Conservation (phyloP, 2,888 invertebrate genomes). For the Calephelis perditalis region DNA sequence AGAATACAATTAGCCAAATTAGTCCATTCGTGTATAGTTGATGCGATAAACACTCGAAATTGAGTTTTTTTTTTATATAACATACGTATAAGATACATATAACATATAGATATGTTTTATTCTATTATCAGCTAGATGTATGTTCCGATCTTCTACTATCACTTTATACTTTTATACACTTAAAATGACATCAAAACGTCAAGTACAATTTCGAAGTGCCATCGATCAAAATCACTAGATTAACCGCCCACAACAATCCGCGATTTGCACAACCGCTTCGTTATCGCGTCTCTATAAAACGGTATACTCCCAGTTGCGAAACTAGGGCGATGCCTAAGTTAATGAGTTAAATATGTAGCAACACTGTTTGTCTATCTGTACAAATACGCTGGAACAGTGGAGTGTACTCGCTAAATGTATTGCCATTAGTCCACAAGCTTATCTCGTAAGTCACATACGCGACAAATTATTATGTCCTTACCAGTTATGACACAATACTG, state of each 20-base stretch:
- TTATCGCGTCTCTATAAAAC: constrained; percentile 13
- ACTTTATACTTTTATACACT: too few relatives aligned
- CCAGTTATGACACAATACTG: neutral
- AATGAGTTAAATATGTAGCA: constrained; percentile 22
- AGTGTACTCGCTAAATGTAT: constrained; percentile 7
- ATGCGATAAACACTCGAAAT: too few relatives aligned
- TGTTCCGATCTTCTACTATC: too few relatives aligned
- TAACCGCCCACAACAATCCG: neutral
- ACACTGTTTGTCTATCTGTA: constrained; percentile 16
- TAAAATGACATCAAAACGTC: neutral
- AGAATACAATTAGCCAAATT: too few relatives aligned
- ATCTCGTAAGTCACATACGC: neutral
- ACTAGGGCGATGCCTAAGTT: constrained; percentile 33
- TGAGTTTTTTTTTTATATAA: too few relatives aligned
- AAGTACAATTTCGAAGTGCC: neutral
- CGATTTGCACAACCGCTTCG: constrained; percentile 16
- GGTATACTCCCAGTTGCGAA: constrained; percentile 29
- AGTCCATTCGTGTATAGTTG: too few relatives aligned
- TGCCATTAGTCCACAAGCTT: constrained; percentile 6
- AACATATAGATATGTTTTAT: too few relatives aligned
- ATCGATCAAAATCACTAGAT: neutral
- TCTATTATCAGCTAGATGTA: too few relatives aligned
- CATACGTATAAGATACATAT: too few relatives aligned
- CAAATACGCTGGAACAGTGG: constrained; percentile 1
- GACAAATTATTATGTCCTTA: constrained; percentile 4